Base-by-base conservation (phyloP, 2,797 vertebrate species). In the Pantherophis vulpinus region DNA sequence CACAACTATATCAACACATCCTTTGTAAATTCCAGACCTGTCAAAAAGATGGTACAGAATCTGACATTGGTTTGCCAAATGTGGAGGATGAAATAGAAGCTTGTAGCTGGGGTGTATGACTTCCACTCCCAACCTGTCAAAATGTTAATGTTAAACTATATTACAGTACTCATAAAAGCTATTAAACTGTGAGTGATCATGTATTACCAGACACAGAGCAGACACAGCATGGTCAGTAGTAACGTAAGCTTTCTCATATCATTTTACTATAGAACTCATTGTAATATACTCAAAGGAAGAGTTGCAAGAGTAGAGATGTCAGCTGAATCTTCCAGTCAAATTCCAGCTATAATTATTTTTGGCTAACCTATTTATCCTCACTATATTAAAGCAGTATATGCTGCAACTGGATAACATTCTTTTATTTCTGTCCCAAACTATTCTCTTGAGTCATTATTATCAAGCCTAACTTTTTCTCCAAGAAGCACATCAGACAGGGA, bases 21-120 rank as follows among this genome's bases (percentile, higher is more conserved):
- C 58, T 92, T 93, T 55, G 79, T 42, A 88, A 95, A 37, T 59
- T 86, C 8, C 54, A 59, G 1, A 63, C 56, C 5, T 32, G 10
- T 79, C 94, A 23, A 93, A 86, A 88, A 90, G 37, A 92, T 27
- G 37, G 32, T 58, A 58, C 29, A n/a, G 92, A 87, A 66, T 32
- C 88, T 94, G 56, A 89, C 29, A 51, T 92, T 95, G 94, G 89
- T 95, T 88, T 92, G 86, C 29, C 13, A 56, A 95, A 92, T 92
- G 4, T 12, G 92, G 61, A 18, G 59, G 58, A 94, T 94, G 93
- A 83, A 90, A 16, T 42, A 93, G 3, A n/a, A 93, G 83, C 88
- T 42, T 37, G 37, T 74, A 70, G 86, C 4, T 59, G 14, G 16
- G n/a, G 55, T 87, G 23, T 29, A 90, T 93, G 59, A 90, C 55